Base-by-base conservation (phyloP, 2,888 invertebrate species). In the Drosophila subquinaria region DNA sequence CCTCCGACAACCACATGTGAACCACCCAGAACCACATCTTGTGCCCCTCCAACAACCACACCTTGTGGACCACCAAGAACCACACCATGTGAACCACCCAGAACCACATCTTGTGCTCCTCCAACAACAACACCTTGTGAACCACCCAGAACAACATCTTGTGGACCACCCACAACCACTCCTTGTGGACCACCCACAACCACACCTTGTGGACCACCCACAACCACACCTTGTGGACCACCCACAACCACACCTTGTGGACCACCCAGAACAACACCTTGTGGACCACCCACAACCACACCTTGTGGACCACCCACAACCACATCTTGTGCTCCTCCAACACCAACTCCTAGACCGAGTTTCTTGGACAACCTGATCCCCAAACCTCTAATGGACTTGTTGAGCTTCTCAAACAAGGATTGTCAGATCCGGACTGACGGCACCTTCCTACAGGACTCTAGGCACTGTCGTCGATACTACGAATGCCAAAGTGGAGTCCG, bases 381-480 rank as follows among this genome's bases (percentile, higher is more conserved):
- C 9, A 50, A 23, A 30, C 51, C 53, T 17, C 6, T 55, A 20
- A 15, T 17, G 1, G 53, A 36, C 13, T 10, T 69, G 8, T 27
- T 67, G 1, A 66, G 73, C 38, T 35, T 47, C n/a, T 48, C 68
- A 1, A 70, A n/a, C n/a, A 13, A 8, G 6, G 84, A 75, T 17
- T 84, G 83, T 40, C 9, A 5, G 1, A 53, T 48, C 11, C 62
- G 60, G 13, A 51, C 71, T 0, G 78, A 86, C 15, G 84, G 87
- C 6, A 65, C 48, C 9, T 64, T 80, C 42, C 47, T 84, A 42
- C 71, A 51, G 50, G 82, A 86, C n/a, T 33, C 69, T 1, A 68
- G 43, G 4, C 85, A 85, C 35, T 84, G 85, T 30, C 71, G 88
- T 6, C 73, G 81, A 2, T 88, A 51, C 61, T 85, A 67, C 52